Evolutionary conservation across 2,888 invertebrate species (phyloP), one percentile per base, ranked within the genome.

Genomic region (Cheilosia variabilis): DNA sequence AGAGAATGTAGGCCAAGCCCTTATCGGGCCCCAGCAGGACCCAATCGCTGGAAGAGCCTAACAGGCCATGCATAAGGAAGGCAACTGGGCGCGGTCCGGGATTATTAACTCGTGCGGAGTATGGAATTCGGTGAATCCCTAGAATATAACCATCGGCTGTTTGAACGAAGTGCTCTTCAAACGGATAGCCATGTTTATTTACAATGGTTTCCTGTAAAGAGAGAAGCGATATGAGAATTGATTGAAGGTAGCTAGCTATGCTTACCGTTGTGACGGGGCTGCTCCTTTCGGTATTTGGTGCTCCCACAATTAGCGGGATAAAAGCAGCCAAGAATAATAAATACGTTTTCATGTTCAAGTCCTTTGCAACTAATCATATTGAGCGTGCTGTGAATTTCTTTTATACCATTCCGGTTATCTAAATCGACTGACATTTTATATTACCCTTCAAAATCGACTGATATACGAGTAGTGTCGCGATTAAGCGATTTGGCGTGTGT

Each of bases 131-230:
- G 78, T 91, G 91, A 87, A 91, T 88, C 4, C 89, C 89, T 3
- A 91, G 79, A 41, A 90, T 75, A 47, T 91, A 91, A 10, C 91
- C 91, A 87, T 91, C 91, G 1, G 89, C 88, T 0, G 91, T 91
- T 69, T 94, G 91, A 0, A 96, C 93, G 0, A 93, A 91, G 88
- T 96, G 96, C 13, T 89, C 89, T 47, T 91, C 96, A 22, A 90
- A 86, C 0, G 88, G 87, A 73, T 91, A 90, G 0, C 91, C 87
- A 53, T 87, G 58, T 9, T 50, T 43, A 15, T 43, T 15, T 0
- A 86, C 76, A 7, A 86, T 13, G 17, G 22, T 43, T 71, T 50
- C 27, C 91, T 68, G 60, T 22, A 60, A 15, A 2, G n/a, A 13
- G 45, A 24, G 19, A 34, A 9, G 7, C 2, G 10, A 24, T 45